Evolutionary conservation across 1,140 invertebrate genomes (phyloP), one percentile per base, ranked within the genome.

Genomic region (Lanistes nyassanus): DNA sequence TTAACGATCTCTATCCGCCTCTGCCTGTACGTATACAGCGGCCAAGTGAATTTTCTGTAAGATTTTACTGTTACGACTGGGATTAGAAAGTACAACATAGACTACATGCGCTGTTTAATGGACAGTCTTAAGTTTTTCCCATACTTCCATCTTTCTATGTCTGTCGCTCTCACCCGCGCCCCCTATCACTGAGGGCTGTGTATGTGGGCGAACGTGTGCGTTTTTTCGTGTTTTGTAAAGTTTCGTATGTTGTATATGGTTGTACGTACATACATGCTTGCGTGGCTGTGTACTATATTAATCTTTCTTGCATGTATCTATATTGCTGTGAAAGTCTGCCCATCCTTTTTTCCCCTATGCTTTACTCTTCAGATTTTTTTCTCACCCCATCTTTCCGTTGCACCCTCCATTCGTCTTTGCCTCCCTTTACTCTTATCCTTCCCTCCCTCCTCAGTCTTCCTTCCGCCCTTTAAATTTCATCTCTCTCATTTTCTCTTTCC

Each of bases 401-500:
- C n/a, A n/a, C n/a, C n/a, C 29, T 64, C 29, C 36, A 29, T 64
- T 34, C 9, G 65, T 67, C 2, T 11, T 0, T 6, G 34, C 42
- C 5, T 47, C 23, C 23, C 1, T 67, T 5, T 67, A 4, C 42
- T 19, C 37, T 42, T n/a, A 1, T 23, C 42, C 42, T 16, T 39
- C 31, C 19, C 26, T 26, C n/a, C 56, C 23, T 60, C 29, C 23
- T 26, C 23, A 26, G 3, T 31, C 9, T 23, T 11, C 11, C n/a
- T 60, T 60, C 56, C n/a, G 56, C n/a, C n/a, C n/a, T 1, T 9
- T 23, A 53, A 53, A n/a, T 47, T 60, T 23, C 56, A n/a, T 66
- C 64, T 66, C 64, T 66, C 36, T 66, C 9, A 2, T 31, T 66
- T 31, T 66, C 64, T 66, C n/a, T 66, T 65, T 23, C n/a, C n/a